A percentile compares a stretch with the other conserved stretches of the same genome.
Evolutionary conservation across 2,888 invertebrate species (phyloP).

Genomic region (Tinea trinotella): DNA sequence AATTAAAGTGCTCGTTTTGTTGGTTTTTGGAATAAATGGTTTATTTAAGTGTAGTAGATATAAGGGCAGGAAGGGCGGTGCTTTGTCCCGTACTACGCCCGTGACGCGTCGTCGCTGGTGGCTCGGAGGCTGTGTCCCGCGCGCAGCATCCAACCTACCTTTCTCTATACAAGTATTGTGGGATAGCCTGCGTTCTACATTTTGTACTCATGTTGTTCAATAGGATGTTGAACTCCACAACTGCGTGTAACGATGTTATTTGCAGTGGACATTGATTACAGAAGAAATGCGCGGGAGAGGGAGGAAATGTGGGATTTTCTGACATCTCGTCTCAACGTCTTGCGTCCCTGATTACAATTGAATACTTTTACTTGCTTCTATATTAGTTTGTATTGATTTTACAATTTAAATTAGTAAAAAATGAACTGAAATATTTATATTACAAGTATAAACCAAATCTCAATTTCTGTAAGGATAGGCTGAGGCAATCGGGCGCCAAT

Average conservation of each 20-base stretch:
- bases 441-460: too few species aligned
- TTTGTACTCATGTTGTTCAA: slow-evolving; percentile 16
- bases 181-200: slow-evolving; percentile 19
- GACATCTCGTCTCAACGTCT: not conserved
- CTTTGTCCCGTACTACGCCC: slow-evolving; percentile 63
- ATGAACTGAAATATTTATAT: too few species aligned
- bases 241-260: not conserved
- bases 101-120: slow-evolving; percentile 48
- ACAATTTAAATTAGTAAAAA: too few species aligned
- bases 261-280: slow-evolving; percentile 6
- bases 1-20: slow-evolving; percentile 41
- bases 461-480: too few species aligned
- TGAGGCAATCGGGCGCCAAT: too few species aligned
- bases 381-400: too few species aligned
- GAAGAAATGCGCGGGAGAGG: slow-evolving; percentile 16
- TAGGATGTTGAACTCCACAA: slow-evolving; percentile 16
- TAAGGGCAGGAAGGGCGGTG: slow-evolving; percentile 30
- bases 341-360: not conserved
- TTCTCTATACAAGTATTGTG: not conserved
- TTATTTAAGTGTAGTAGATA: not conserved
- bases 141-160: slow-evolving; percentile 58
- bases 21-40: not conserved
- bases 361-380: too few species aligned
- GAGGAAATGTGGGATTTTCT: not conserved
- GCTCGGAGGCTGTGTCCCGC: slow-evolving; percentile 41